Conservation (phyloP, 2,888 invertebrate genomes). For the Tachina grossa region DNA sequence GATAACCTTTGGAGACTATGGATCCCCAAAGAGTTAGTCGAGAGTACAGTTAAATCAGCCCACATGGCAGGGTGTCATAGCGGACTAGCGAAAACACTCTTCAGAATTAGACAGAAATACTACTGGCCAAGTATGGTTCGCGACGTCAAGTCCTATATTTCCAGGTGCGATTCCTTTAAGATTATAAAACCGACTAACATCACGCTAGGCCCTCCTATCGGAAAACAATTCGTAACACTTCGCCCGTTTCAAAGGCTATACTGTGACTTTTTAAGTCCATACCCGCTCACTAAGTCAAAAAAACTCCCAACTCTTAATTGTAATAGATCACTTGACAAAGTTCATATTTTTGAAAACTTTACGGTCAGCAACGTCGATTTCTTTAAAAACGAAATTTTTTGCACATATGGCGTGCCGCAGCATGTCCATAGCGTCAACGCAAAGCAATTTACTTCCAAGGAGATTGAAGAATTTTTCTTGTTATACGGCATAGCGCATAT, state of each 20-base stretch:
- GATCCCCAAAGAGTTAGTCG: too few relatives aligned
- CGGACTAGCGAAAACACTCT: too few relatives aligned
- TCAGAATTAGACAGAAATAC: too few relatives aligned
- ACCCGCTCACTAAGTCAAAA: constrained; percentile 20
- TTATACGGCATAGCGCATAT: too few relatives aligned
- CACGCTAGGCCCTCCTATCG: constrained; percentile 38
- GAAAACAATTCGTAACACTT: constrained; percentile 17
- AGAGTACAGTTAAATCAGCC: too few relatives aligned
- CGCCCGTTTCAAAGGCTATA: constrained; percentile 38
- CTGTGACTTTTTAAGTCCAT: constrained; percentile 42
- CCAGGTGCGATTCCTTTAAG: constrained; percentile 32
- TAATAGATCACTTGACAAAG: constrained; percentile 34
- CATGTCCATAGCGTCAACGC: too few relatives aligned
- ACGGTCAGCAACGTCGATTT: constrained; percentile 25
- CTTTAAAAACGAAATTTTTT: too few relatives aligned
- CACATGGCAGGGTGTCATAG: too few relatives aligned
- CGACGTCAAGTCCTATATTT: constrained; percentile 16
- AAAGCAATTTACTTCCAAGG: too few relatives aligned
- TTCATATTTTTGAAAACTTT: constrained; percentile 39
- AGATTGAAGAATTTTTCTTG: too few relatives aligned
- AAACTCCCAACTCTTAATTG: constrained; percentile 28
- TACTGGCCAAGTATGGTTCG: constrained; percentile 37
- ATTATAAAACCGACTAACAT: constrained; percentile 18
- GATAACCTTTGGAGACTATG: too few relatives aligned
- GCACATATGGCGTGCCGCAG: too few relatives aligned